A percentile compares a stretch with the other conserved stretches of the same genome.
Evolutionary conservation across 2,797 vertebrate genomes (phyloP).

Genomic region (Pangasius larnaudii): DNA sequence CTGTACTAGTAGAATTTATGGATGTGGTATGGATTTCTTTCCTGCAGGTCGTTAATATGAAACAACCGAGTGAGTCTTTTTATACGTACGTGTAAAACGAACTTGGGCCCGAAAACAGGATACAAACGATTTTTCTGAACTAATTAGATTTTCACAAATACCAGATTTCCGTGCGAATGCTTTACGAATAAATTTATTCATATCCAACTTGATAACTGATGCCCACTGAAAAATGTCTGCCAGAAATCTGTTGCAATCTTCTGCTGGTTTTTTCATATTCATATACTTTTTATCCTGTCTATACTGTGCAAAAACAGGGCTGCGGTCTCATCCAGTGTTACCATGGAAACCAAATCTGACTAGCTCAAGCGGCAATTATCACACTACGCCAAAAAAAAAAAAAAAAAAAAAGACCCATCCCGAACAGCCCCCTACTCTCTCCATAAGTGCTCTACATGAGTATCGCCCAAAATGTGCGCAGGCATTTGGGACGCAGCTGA

Average conservation of each 20-base stretch:
- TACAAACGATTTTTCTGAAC: not conserved
- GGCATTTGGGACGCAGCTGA: conserved; percentile 5
- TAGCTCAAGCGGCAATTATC: conserved; percentile 46
- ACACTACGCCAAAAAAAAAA: conserved; percentile 23
- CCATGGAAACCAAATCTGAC: conserved; percentile 62
- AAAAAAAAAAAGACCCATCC: not conserved
- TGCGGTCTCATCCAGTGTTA: conserved; percentile 55
- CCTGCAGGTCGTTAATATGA: not conserved
- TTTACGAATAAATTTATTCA: not conserved
- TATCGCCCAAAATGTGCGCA: conserved; percentile 5
- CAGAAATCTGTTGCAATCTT: not conserved
- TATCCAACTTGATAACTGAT: not conserved
- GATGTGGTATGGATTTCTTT: not conserved
- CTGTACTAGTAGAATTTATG: not conserved
- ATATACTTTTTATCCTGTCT: conserved; percentile 2
- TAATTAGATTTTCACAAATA: not conserved
- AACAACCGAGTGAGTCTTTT: not conserved
- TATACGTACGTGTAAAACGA: not conserved
- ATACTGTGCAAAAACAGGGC: conserved; percentile 34
- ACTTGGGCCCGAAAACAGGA: not conserved
- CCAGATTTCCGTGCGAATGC: not conserved
- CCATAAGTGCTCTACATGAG: not conserved
- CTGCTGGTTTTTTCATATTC: not conserved
- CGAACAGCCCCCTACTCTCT: not conserved
- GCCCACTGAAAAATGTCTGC: not conserved